Evolutionary conservation across 2,113 vertebrate genomes (phyloP).

Genomic region (Myrmophylax atrothorax): DNA sequence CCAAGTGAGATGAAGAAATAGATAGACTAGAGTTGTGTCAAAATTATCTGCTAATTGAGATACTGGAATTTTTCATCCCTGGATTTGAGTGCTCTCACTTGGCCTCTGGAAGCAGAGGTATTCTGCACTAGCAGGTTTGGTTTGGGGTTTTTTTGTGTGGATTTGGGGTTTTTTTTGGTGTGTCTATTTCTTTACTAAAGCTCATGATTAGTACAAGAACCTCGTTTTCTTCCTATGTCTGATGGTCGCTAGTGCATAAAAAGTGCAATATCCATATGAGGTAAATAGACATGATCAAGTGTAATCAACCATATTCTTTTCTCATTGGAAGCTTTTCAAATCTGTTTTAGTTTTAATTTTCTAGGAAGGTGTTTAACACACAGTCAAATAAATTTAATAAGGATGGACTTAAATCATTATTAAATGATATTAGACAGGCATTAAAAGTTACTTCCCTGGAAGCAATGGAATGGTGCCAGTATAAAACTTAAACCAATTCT

Average conservation of each 20-base stretch:
- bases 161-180: background rate
- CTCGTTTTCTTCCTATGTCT: background rate
- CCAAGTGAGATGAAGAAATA: background rate
- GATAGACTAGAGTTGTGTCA: background rate
- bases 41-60: background rate
- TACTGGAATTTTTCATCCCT: background rate
- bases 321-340: background rate
- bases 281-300: background rate
- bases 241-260: background rate
- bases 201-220: background rate
- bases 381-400: background rate
- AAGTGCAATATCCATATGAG: background rate
- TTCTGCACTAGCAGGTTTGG: background rate
- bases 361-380: background rate
- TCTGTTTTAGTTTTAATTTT: background rate
- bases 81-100: background rate
- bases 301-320: background rate
- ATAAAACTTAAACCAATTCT: constrained; percentile 6
- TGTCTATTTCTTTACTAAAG: background rate
- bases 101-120: background rate
- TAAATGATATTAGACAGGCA: background rate
- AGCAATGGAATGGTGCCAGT: background rate
- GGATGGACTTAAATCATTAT: background rate
- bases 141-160: background rate
- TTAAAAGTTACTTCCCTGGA: constrained; percentile 19